Base-by-base conservation (phyloP, 53 echinoderm and acorn worm genomes). In the Echinometra lucunter region DNA sequence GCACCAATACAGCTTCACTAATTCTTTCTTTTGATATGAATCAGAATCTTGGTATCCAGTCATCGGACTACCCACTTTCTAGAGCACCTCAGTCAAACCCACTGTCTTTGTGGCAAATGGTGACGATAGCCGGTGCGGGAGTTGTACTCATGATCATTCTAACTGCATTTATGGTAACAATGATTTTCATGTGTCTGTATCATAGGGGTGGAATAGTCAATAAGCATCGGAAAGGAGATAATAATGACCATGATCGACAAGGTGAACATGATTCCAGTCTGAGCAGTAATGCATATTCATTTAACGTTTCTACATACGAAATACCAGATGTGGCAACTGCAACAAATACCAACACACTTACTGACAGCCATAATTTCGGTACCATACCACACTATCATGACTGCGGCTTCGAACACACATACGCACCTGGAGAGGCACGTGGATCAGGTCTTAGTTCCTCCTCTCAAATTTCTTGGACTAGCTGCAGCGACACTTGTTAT, bases 81-180 rank as follows among this genome's bases (percentile, higher is more conserved):
- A 75, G 18, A 37, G 37, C 17, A 38, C 40, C 75, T 37, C 37
- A 75, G 18, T 19, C 40, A 38, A 75, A 21, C 19, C 75, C 18
- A 38, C 16, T 75, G 75, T 38, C 18, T 1, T 0, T 75, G 18
- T 75, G 75, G 75, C 40, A 40, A 38, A 75, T 40, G 38, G 75
- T 75, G 18, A 75, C 5, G 18, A 40, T 75, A 75, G 37, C 40
- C 0, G 7, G 75, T 75, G 75, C 75, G 19, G 75, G 75, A 38
- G 75, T 40, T 75, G 40, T 75, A 5, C 6, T 75, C 75, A 75
- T 40, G 6, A 17, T 75, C 6, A 75, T 37, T 75, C 13, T 75
- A 75, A 75, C 75, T 40, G 17, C 75, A 40, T 38, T 40, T 75
- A 38, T 75, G 40, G 75, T 75, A 75, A 75, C 75, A 75, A 40